Conservation (phyloP, 2,888 invertebrate species). For the Sipha maydis region DNA sequence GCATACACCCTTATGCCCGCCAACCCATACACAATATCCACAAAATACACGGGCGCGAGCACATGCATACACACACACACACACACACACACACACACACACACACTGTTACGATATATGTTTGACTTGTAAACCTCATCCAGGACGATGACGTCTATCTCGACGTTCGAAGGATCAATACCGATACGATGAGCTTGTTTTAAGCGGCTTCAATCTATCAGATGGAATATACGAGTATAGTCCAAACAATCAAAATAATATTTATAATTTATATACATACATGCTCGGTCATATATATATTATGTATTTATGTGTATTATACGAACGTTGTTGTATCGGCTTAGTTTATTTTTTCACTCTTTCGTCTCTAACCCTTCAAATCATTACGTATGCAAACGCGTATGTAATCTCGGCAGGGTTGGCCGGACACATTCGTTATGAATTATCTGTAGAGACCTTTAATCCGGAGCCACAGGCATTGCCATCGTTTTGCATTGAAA, state of each 20-base stretch:
- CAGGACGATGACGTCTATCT: slow-evolving; percentile 49
- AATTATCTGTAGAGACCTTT: slow-evolving; percentile 59
- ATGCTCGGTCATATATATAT: background rate
- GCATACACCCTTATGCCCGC: background rate
- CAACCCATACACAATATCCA: slow-evolving; percentile 3
- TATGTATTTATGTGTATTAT: background rate
- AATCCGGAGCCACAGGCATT: slow-evolving; percentile 53
- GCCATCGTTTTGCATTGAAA: slow-evolving; percentile 52
- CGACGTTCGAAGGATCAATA: slow-evolving; percentile 28
- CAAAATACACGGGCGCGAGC: background rate
- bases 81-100: too few species aligned
- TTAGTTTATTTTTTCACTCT: background rate
- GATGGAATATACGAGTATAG: background rate
- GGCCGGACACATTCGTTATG: slow-evolving; percentile 60
- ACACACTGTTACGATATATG: background rate
- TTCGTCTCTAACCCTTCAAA: slow-evolving; percentile 32
- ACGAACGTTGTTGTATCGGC: background rate
- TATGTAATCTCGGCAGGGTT: slow-evolving; percentile 49
- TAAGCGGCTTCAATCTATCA: slow-evolving; percentile 25
- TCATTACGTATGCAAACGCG: slow-evolving; percentile 60
- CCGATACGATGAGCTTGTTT: slow-evolving; percentile 36
- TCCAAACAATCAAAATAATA: slow-evolving; percentile 31
- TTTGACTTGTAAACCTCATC: slow-evolving; percentile 58
- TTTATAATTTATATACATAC: slow-evolving; percentile 10
- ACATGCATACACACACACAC: background rate